phyloP scores from a whole-genome alignment of 2,113 vertebrate genomes.

The Pterocles orientalis region DNA sequence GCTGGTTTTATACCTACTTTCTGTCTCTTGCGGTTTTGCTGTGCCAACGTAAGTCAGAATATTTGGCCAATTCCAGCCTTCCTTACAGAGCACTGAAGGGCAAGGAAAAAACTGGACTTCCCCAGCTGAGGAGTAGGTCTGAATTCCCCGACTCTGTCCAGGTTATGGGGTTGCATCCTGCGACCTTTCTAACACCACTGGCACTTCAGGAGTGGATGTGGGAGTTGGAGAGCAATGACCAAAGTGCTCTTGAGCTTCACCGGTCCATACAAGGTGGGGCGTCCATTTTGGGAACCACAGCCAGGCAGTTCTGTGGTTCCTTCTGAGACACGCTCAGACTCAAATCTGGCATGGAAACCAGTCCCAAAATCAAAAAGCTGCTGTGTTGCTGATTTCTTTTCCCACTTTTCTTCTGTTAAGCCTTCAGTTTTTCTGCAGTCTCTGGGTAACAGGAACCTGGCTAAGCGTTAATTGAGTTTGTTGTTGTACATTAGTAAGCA shows the following conservation, averaged over 20 bases:
- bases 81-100: background rate
- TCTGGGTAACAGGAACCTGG: background rate
- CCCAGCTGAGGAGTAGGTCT: background rate
- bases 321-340: background rate
- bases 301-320: background rate
- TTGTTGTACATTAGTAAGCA: background rate
- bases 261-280: background rate
- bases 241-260: background rate
- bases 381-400: background rate
- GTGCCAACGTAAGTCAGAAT: background rate
- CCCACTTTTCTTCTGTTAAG: background rate
- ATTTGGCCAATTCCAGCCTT: background rate
- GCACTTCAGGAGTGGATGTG: background rate
- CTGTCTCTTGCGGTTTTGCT: background rate
- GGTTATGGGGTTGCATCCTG: background rate
- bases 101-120: background rate
- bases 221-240: background rate
- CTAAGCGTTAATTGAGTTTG: background rate
- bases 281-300: background rate
- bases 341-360: background rate
- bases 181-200: background rate
- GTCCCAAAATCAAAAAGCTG: background rate
- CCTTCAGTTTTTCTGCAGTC: background rate
- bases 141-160: background rate
- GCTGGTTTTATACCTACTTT: background rate